A percentile compares a stretch with the other conserved stretches of the same genome.
Evolutionary conservation across 2,888 invertebrate genomes (phyloP).

Genomic region (Ormyrus nitidulus): DNA sequence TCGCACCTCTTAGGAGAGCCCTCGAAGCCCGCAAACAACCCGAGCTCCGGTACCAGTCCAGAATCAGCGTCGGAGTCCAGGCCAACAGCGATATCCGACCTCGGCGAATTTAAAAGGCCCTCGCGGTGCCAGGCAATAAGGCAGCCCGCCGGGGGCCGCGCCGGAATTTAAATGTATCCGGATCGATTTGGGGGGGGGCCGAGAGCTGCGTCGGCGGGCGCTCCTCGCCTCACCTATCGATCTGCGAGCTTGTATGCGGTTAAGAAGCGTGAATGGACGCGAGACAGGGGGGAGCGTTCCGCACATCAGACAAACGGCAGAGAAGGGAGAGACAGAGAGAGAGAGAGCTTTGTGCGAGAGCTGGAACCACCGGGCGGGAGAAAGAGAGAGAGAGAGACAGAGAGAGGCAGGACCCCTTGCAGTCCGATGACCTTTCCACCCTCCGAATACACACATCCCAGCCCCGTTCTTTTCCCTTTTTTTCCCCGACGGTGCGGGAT

Average conservation of each 20-base stretch:
- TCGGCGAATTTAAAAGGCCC: too few species aligned
- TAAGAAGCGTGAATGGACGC: constrained; percentile 12
- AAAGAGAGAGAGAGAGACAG: constrained; percentile 2
- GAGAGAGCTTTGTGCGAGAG: constrained; percentile 2
- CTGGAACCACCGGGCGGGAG: neutral
- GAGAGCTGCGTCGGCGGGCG: constrained; percentile 45
- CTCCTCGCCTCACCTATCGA: constrained; percentile 26
- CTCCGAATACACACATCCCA: neutral
- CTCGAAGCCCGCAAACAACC: too few species aligned
- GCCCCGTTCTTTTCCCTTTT: neutral
- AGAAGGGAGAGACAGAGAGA: constrained; percentile 13
- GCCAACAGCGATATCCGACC: too few species aligned
- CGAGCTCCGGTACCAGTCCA: too few species aligned
- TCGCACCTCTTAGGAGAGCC: too few species aligned
- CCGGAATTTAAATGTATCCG: constrained; percentile 51
- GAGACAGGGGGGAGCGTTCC: neutral
- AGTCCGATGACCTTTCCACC: neutral
- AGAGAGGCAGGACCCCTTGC: neutral
- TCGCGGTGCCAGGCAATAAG: constrained; percentile 29
- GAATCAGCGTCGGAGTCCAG: too few species aligned
- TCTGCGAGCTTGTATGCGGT: constrained; percentile 2
- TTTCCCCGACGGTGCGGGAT: too few species aligned
- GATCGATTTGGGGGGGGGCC: constrained; percentile 55
- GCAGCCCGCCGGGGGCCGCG: neutral
- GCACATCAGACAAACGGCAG: neutral